Evolutionary conservation across 2,888 invertebrate genomes (phyloP).

Genomic region (Adela reaumurella): DNA sequence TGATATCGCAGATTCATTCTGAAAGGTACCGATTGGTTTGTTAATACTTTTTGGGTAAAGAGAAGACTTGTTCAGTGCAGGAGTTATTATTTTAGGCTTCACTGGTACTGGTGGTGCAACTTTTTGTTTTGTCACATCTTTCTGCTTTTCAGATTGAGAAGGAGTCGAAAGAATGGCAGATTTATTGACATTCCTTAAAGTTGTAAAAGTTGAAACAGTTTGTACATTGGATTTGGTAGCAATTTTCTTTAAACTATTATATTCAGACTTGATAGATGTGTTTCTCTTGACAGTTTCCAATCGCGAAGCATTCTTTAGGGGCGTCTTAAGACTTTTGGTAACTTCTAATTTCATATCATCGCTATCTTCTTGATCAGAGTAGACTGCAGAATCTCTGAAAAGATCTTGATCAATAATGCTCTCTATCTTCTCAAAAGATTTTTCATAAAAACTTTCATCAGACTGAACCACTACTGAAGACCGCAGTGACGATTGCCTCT

Average conservation of each 20-base stretch:
- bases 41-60: background rate
- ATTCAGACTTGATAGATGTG: constrained; percentile 28
- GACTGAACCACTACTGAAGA: constrained; percentile 25
- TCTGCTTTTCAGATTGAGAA: too few relatives aligned
- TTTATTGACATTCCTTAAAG: background rate
- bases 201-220: background rate
- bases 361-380: constrained; percentile 69
- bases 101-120: constrained; percentile 63
- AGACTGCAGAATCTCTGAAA: constrained; percentile 80
- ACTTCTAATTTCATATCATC: constrained; percentile 25
- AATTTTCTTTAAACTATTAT: constrained; percentile 6
- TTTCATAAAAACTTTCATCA: constrained; percentile 72
- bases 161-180: background rate
- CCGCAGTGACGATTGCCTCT: too few relatives aligned
- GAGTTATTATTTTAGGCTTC: constrained; percentile 47
- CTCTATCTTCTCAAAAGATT: constrained; percentile 72
- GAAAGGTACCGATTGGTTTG: background rate
- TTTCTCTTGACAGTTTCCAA: constrained; percentile 31
- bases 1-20: constrained; percentile 24
- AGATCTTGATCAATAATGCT: constrained; percentile 64
- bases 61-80: background rate
- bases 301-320: constrained; percentile 24
- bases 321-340: constrained; percentile 16
- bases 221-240: background rate
- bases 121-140: constrained; percentile 44